Conservation (phyloP, 2,113 vertebrate genomes). For the Orientallactaga bullata region DNA sequence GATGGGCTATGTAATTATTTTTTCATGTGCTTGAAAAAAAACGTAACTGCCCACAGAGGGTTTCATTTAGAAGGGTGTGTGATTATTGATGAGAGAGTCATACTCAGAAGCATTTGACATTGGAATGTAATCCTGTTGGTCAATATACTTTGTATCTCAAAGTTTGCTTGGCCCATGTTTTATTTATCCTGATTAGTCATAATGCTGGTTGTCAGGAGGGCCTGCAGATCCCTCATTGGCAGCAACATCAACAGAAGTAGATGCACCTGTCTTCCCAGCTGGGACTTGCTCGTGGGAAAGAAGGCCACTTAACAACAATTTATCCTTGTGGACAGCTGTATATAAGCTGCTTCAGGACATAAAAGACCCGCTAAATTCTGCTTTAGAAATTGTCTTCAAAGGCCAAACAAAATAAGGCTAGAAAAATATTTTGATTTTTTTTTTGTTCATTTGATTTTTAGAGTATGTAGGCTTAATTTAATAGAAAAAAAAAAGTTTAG, state of each 20-base stretch:
- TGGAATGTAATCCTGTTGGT: not conserved
- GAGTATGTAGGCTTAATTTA: not conserved
- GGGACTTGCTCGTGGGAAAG: conserved; percentile 47
- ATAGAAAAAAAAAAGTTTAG: not conserved
- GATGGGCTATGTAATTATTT: not conserved
- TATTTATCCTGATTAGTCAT: not conserved
- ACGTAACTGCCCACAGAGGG: not conserved
- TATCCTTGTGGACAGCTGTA: conserved; percentile 59
- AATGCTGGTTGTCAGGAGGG: not conserved
- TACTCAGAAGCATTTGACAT: conserved; percentile 26
- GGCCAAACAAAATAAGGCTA: conserved; percentile 17
- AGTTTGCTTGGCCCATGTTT: not conserved
- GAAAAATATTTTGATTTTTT: conserved; percentile 21
- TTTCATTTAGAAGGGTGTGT: not conserved
- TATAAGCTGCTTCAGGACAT: not conserved
- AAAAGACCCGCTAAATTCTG: conserved; percentile 28
- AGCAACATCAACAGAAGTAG: conserved; percentile 49
- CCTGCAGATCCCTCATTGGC: conserved; percentile 3
- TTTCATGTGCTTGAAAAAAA: not conserved
- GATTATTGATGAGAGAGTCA: fast-evolving
- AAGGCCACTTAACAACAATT: conserved; percentile 57
- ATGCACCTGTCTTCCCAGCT: conserved; percentile 73
- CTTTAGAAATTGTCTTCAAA: not conserved
- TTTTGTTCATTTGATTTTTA: conserved; percentile 37
- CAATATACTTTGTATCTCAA: not conserved